These are phyloP conservation scores for Galaxea fascicularis DNA, from an alignment of 92 coral and sea anemone genomes.

Conservation along the genomic window DNA sequence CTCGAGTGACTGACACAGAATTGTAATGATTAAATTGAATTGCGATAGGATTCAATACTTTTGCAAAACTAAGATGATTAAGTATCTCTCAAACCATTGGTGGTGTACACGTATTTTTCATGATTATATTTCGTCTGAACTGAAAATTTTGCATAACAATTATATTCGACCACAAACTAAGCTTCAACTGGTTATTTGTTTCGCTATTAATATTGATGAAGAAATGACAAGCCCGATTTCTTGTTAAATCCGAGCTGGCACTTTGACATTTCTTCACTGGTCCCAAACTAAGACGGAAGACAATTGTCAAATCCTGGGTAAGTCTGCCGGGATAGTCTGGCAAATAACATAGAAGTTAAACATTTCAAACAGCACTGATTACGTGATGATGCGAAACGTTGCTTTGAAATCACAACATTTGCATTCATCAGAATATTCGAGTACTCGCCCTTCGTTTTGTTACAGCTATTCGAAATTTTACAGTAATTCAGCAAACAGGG, in stretches of 20 bases:
- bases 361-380: too few species aligned
- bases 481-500: background rate
- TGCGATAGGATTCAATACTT: too few species aligned
- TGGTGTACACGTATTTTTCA: too few species aligned
- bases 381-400: background rate
- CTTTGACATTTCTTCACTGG: background rate
- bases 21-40: too few species aligned
- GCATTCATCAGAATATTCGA: background rate
- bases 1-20: too few species aligned
- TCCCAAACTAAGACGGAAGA: background rate
- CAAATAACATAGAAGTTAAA: too few species aligned
- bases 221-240: background rate
- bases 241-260: background rate
- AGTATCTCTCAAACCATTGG: too few species aligned
- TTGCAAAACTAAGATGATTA: too few species aligned
- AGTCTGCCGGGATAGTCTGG: background rate
- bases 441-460: background rate
- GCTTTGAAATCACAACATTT: background rate
- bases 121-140: too few species aligned
- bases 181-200: constrained; percentile 15
- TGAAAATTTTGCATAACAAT: constrained; percentile 13
- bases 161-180: constrained; percentile 12
- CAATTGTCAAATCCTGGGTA: background rate
- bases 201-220: background rate
- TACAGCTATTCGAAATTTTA: background rate